Evolutionary conservation across 1,140 invertebrate species (phyloP), one percentile per base, ranked within the genome.

Genomic region (Holcopasites calliopsidis): DNA sequence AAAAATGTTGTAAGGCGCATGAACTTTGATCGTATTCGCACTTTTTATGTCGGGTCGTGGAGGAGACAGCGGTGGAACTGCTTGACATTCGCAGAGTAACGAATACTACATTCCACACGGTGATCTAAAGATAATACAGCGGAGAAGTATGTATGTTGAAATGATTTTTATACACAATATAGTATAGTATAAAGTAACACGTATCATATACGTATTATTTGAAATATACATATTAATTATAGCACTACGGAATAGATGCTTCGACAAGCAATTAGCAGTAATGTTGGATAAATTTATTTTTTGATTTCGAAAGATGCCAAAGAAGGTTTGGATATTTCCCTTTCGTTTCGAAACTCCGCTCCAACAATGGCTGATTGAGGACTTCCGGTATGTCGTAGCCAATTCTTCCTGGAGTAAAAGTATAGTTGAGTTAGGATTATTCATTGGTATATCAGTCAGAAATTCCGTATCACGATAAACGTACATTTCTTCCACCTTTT

Each of bases 401-500:
- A 96, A 23, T 93, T 82, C 91, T 95, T 96, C 95, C 94, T 95
- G 85, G 35, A 91, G 92, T 79, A 81, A 80, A 70, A 83, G 85
- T 40, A 44, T 23, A 33, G 11, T 42, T 23, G 6, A 60, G 10
- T 8, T 4, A 52, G 16, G 6, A 7, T 4, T 5, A 16, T 28
- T 2, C 0, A 23, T 23, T 16, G n/a, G 33, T 52, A 21, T 1
- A 6, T 18, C 21, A 33, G 21, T 28, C n/a, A 0, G 18, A 10
- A 11, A 33, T 18, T 10, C n/a, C 11, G n/a, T 44, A 21, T 4
- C 5, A 6, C 28, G 2, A 1, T 44, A 6, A 42, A 49, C 92
- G 93, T 92, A 96, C 95, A 97, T 96, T 85, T 93, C 82, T 55
- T 93, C 90, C 21, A 97, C 85, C 88, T 94, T 94, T 1, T 91